A percentile compares a stretch with the other conserved stretches of the same genome.
These are phyloP conservation scores for Synanthedon tipuliformis DNA, from an alignment of 2,888 invertebrate species.

Conservation along the genomic window DNA sequence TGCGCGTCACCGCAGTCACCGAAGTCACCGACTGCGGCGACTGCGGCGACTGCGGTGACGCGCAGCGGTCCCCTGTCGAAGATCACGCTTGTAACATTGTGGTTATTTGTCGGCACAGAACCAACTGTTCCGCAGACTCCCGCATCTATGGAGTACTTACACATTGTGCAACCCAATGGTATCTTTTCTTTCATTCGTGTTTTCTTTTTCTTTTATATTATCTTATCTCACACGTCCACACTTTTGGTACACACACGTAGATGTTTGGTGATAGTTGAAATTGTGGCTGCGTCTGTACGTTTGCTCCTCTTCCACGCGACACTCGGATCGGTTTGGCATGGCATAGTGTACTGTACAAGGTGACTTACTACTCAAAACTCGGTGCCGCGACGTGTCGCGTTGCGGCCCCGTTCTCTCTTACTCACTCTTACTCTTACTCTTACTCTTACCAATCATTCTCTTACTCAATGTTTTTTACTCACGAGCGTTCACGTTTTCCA, in stretches of 20 bases:
- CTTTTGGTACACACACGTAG: slow-evolving; percentile 28
- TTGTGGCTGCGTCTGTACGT: slow-evolving; percentile 64
- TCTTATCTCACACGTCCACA: slow-evolving; percentile 27
- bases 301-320: slow-evolving; percentile 29
- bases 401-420: too few relatives aligned
- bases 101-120: slow-evolving; percentile 67
- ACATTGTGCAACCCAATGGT: slow-evolving; percentile 67
- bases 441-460: slow-evolving; percentile 19
- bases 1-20: slow-evolving; percentile 3
- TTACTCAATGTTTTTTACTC: slow-evolving; percentile 23
- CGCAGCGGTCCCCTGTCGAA: slow-evolving; percentile 14
- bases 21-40: not conserved
- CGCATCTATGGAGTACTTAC: slow-evolving; percentile 68
- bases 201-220: slow-evolving; percentile 20
- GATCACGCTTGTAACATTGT: slow-evolving; percentile 56
- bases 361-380: slow-evolving; percentile 81
- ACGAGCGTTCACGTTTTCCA: slow-evolving; percentile 43
- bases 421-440: too few relatives aligned
- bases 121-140: slow-evolving; percentile 65
- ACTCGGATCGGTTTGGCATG: slow-evolving; percentile 13
- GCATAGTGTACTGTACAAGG: slow-evolving; percentile 36
- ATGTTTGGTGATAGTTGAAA: slow-evolving; percentile 39
- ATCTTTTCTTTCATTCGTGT: slow-evolving; percentile 30
- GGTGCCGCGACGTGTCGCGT: too few relatives aligned
- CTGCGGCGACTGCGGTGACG: slow-evolving; percentile 6